A percentile compares a stretch with the other conserved stretches of the same genome.
phyloP scores from a whole-genome alignment of 2,797 vertebrate genomes.

The Oreonectes daqikongensis region DNA sequence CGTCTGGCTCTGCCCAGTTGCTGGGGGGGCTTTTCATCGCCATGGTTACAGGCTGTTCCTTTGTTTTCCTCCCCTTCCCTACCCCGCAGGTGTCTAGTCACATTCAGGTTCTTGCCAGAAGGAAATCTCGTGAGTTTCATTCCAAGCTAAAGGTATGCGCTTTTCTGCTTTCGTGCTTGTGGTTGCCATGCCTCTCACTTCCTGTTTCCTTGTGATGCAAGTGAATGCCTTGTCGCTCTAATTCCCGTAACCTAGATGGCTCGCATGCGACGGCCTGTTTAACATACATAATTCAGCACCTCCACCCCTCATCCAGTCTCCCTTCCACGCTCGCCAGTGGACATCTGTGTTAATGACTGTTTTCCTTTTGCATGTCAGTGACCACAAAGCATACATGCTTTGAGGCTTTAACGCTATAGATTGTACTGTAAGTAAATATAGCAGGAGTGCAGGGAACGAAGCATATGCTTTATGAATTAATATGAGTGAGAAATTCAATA shows the following conservation, averaged over 20 bases:
- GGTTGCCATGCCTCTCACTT: slow-evolving; percentile 93
- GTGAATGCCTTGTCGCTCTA: slow-evolving; percentile 85
- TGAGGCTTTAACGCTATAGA: slow-evolving; percentile 50
- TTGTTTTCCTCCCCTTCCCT: slow-evolving; percentile 97
- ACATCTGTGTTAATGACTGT: slow-evolving; percentile 42
- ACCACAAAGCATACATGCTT: slow-evolving; percentile 60
- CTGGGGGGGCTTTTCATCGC: slow-evolving; percentile 99
- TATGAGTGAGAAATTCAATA: slow-evolving; percentile 45
- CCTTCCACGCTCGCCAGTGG: slow-evolving; percentile 37
- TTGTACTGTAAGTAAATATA: slow-evolving; percentile 38
- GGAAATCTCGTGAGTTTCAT: slow-evolving; percentile 99
- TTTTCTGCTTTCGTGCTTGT: slow-evolving; percentile 99
- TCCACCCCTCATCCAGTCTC: slow-evolving; percentile 36
- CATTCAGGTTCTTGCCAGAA: slow-evolving; percentile 99
- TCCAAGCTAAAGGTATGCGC: slow-evolving; percentile 99
- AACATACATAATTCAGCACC: slow-evolving; percentile 64
- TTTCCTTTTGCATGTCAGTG: slow-evolving; percentile 40
- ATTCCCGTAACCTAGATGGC: slow-evolving; percentile 82
- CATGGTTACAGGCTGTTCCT: slow-evolving; percentile 99
- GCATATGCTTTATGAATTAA: slow-evolving; percentile 33
- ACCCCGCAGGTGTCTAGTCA: slow-evolving; percentile 99
- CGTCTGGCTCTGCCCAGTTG: slow-evolving; percentile 98
- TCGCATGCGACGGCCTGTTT: slow-evolving; percentile 79
- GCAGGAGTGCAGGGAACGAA: slow-evolving; percentile 33
- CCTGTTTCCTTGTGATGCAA: slow-evolving; percentile 89